These are phyloP conservation scores for Bovichtus diacanthus DNA, from an alignment of 2,797 vertebrate species.

Conservation along the genomic window DNA sequence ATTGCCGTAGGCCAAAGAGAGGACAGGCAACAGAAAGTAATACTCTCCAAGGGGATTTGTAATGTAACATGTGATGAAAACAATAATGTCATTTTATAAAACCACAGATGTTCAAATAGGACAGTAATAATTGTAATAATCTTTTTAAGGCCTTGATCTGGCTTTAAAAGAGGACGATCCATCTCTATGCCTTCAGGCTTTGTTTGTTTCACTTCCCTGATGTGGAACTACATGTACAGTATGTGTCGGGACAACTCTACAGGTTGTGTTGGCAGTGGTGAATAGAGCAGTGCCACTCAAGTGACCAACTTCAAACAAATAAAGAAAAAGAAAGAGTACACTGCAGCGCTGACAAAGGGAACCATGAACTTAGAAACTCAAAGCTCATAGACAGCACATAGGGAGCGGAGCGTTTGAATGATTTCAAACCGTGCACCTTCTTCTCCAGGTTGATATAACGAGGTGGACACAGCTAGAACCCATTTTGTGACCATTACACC, in stretches of 20 bases:
- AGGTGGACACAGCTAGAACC: neutral
- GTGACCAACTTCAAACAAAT: neutral
- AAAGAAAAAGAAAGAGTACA: neutral
- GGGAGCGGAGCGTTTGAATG: neutral
- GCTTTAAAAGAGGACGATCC: neutral
- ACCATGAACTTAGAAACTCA: too few species aligned
- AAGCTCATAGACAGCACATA: too few species aligned
- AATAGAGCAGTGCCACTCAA: neutral
- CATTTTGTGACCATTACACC: neutral
- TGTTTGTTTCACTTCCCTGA: slow-evolving; percentile 1
- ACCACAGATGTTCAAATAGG: neutral
- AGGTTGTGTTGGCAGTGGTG: neutral
- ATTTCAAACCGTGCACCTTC: neutral
- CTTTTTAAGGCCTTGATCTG: neutral
- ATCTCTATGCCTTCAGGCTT: neutral
- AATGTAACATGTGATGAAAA: neutral
- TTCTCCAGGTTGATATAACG: neutral
- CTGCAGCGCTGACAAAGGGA: neutral
- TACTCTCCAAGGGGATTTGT: neutral
- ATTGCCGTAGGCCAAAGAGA: slow-evolving; percentile 2
- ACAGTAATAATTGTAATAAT: neutral
- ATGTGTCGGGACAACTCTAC: neutral
- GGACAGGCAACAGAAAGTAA: neutral
- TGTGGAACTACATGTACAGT: neutral
- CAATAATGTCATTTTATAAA: neutral